Percentiles rank a stretch among this genome's conserved stretches.
phyloP scores from a whole-genome alignment of 2,113 vertebrate genomes.

The Ceratotherium simum region DNA sequence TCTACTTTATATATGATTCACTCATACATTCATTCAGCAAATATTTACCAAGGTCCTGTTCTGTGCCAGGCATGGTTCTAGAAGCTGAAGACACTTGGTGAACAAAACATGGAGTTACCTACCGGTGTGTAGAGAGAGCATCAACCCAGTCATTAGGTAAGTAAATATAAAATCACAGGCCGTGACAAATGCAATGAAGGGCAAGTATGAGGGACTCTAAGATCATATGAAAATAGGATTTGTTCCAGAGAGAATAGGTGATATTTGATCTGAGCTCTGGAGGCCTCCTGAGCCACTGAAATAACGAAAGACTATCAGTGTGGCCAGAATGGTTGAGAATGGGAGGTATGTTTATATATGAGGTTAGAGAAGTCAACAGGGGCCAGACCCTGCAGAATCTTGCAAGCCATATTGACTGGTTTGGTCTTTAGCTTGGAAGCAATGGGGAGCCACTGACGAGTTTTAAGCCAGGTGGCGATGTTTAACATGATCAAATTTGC shows the following conservation, averaged over 20 bases:
- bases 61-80: background rate
- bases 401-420: background rate
- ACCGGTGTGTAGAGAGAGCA: background rate
- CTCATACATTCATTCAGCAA: background rate
- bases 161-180: background rate
- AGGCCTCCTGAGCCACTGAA: background rate
- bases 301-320: background rate
- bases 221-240: background rate
- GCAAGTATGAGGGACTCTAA: background rate
- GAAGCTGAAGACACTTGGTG: background rate
- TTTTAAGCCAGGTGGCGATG: background rate
- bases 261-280: background rate
- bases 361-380: background rate
- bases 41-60: background rate
- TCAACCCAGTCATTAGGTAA: background rate
- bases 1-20: background rate
- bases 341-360: background rate
- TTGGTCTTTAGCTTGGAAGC: conserved; percentile 10
- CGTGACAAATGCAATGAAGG: background rate
- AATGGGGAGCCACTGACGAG: background rate
- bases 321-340: background rate
- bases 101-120: background rate
- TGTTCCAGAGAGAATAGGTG: background rate
- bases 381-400: background rate
- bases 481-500: conserved; percentile 43